phyloP scores from a whole-genome alignment of 2,113 vertebrate genomes.

The Mugil cephalus region DNA sequence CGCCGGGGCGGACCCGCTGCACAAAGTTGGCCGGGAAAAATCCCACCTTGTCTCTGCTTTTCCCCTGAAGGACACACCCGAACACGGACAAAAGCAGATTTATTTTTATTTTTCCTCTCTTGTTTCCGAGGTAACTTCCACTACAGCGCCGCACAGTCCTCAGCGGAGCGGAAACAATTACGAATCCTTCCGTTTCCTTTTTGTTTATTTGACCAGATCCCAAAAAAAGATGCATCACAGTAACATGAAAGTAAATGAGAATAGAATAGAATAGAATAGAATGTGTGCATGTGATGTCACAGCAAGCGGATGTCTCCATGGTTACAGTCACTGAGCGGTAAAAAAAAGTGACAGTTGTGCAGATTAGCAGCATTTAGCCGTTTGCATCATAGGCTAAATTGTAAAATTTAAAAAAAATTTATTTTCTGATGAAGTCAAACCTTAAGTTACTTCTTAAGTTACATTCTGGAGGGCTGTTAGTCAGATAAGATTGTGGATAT shows the following conservation, averaged over 20 bases:
- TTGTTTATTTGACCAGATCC: slow-evolving; percentile 25
- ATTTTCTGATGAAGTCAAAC: no score
- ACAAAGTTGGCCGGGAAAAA: slow-evolving; percentile 96
- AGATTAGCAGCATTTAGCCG: no score
- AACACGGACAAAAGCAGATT: slow-evolving; percentile 37
- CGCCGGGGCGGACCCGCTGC: slow-evolving; percentile 91
- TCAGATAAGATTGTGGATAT: no score
- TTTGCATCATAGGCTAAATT: no score
- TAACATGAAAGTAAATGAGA: not conserved
- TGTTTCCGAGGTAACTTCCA: not conserved
- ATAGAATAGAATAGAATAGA: no score
- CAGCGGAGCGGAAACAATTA: slow-evolving; percentile 1
- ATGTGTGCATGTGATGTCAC: no score
- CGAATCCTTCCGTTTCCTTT: not conserved
- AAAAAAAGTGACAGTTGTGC: no score
- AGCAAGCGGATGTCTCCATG: no score
- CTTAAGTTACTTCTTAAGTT: no score
- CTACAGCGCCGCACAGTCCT: slow-evolving; percentile 10
- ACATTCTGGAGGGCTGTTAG: no score
- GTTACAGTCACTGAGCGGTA: no score
- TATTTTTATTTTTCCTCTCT: slow-evolving; percentile 14
- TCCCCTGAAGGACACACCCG: slow-evolving; percentile 84
- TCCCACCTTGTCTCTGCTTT: slow-evolving; percentile 89
- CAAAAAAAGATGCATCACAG: slow-evolving; percentile 12
- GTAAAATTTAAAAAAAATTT: no score